A percentile compares a stretch with the other conserved stretches of the same genome.
Evolutionary conservation across 1,140 invertebrate species (phyloP).

Genomic region (Brachionus sp.): DNA sequence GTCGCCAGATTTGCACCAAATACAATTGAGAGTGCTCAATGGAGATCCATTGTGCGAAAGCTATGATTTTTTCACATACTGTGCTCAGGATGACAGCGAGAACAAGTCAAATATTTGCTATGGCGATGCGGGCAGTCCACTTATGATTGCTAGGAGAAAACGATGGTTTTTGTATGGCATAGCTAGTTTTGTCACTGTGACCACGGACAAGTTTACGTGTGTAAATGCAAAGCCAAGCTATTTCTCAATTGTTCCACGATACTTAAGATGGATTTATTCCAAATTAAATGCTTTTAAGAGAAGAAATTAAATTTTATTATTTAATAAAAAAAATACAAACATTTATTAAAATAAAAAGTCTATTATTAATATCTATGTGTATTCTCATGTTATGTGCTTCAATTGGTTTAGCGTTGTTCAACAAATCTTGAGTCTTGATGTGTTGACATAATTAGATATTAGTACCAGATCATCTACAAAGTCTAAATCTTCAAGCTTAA

Average conservation of each 20-base stretch:
- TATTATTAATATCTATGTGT: too few species aligned
- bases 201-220: background rate
- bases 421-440: too few species aligned
- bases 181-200: background rate
- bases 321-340: background rate
- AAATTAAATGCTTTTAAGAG: background rate
- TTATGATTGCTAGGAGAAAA: background rate
- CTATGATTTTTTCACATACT: background rate
- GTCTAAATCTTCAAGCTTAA: too few species aligned
- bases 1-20: background rate
- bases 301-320: background rate
- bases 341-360: too few species aligned
- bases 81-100: background rate
- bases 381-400: too few species aligned
- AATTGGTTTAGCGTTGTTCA: too few species aligned
- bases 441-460: too few species aligned
- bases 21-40: background rate
- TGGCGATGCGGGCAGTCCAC: background rate
- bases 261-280: background rate
- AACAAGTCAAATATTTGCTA: conserved; percentile 31
- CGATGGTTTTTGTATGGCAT: conserved; percentile 26
- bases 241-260: conserved; percentile 10
- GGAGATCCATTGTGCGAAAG: background rate
- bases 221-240: background rate
- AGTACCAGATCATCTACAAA: too few species aligned